phyloP scores from a whole-genome alignment of 2,888 invertebrate genomes.

The Salpingus planirostris region DNA sequence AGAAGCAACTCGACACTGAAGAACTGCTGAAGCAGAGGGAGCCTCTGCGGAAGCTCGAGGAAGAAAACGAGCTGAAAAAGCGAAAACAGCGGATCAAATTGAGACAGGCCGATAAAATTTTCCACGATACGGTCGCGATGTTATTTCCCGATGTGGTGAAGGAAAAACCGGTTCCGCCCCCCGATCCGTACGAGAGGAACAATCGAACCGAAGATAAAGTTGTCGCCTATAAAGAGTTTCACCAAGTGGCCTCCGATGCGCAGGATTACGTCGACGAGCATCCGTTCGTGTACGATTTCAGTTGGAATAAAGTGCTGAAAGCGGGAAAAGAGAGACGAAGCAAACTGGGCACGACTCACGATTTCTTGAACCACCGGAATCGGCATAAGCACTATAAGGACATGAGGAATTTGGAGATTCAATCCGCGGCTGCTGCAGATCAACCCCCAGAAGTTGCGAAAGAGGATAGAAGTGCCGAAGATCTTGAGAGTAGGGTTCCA shows the following conservation, averaged over 20 bases:
- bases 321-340: slow-evolving; percentile 5
- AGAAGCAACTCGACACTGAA: slow-evolving; percentile 53
- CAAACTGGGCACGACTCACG: slow-evolving; percentile 3
- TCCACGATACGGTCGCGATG: slow-evolving; percentile 54
- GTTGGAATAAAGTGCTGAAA: slow-evolving; percentile 47
- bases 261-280: slow-evolving; percentile 41
- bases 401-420: neutral
- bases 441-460: neutral
- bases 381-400: slow-evolving; percentile 1
- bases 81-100: slow-evolving; percentile 46
- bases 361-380: slow-evolving; percentile 1
- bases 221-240: slow-evolving; percentile 41
- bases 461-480: neutral
- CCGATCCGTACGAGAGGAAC: slow-evolving; percentile 31
- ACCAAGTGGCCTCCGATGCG: slow-evolving; percentile 33
- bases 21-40: slow-evolving; percentile 52
- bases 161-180: slow-evolving; percentile 41
- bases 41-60: slow-evolving; percentile 51
- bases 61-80: slow-evolving; percentile 50
- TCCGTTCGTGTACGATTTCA: slow-evolving; percentile 45
- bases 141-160: slow-evolving; percentile 54
- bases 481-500: neutral
- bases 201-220: slow-evolving; percentile 32
- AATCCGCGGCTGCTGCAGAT: neutral
- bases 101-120: slow-evolving; percentile 52